Base-by-base conservation (phyloP, 2,888 invertebrate genomes). In the Myopa tessellatipennis region DNA sequence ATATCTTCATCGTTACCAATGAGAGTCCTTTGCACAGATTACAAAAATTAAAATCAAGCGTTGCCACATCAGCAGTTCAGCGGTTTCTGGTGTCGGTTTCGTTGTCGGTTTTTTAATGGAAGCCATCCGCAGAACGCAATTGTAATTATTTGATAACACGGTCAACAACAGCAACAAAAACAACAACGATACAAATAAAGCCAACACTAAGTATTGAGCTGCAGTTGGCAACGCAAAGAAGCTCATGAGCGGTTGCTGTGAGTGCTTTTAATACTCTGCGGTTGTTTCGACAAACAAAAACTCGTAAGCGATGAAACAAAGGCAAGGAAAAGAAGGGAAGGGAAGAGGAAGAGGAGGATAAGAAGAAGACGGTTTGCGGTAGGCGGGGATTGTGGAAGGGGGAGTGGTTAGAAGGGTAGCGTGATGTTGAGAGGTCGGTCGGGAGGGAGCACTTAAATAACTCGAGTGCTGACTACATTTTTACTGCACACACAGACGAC, bases 41-140 rank as follows among this genome's bases (percentile, higher is more conserved):
- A 55, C 3, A 55, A 16, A 55, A 55, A 16, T 55, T 10, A n/a
- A 55, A 55, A 55, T 55, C 55, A n/a, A 55, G 55, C 14, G 55
- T n/a, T n/a, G 55, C 16, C 55, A 16, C 61, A 34, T 45, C 12
- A 55, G 6, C 16, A 52, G 18, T 6, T 34, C n/a, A 8, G 78
- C 76, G 78, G 78, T 63, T 76, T 69, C 45, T 34, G 84, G 84
- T 84, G 83, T 40, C 67, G 81, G 26, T 26, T 85, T 85, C 63
- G 14, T 14, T 2, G 63, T 61, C 14, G 84, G 55, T 16, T 16
- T 55, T 55, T 55, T 16, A 55, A 55, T 55, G 55, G n/a, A n/a
- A 6, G 55, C 16, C 55, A 55, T 45, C 3, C 45, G 45, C 45
- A 55, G 55, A 55, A n/a, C 5, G 14, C 55, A 12, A 55, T 45